Conservation (phyloP, 2,888 invertebrate species). For the Lasiommata megera region DNA sequence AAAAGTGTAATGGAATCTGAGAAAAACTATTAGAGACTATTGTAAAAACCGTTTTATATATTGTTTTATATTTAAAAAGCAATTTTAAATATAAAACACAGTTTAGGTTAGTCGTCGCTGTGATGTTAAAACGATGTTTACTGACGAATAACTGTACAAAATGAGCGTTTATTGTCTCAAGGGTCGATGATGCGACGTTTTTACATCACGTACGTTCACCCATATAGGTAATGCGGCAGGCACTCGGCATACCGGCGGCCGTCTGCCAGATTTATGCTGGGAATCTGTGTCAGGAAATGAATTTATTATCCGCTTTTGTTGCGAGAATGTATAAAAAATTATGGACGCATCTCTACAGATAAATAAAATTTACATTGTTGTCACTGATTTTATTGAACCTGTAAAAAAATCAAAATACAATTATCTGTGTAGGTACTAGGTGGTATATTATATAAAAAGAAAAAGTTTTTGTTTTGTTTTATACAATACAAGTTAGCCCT, state of each 20-base stretch:
- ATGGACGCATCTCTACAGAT: background rate
- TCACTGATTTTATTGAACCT: too few species aligned
- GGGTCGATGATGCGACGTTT: constrained; percentile 15
- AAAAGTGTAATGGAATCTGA: too few species aligned
- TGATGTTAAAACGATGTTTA: constrained; percentile 11
- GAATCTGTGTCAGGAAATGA: constrained; percentile 15
- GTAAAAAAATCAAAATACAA: too few species aligned
- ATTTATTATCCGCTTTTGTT: constrained; percentile 11
- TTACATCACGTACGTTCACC: constrained; percentile 3
- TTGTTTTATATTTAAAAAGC: background rate
- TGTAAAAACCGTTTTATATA: too few species aligned
- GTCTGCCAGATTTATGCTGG: background rate
- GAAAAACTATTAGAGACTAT: too few species aligned
- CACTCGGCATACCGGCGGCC: background rate
- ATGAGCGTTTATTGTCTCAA: constrained; percentile 17
- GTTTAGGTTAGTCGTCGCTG: background rate
- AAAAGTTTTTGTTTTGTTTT: too few species aligned
- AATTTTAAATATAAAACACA: too few species aligned
- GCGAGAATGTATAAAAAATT: background rate
- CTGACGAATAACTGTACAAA: constrained; percentile 21
- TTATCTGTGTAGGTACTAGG: too few species aligned
- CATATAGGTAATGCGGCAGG: background rate
- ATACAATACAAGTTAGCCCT: too few species aligned
- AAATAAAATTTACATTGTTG: too few species aligned
- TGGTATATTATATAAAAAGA: too few species aligned